A percentile compares a stretch with the other conserved stretches of the same genome.
These are phyloP conservation scores for Theocolax elegans DNA, from an alignment of 1,140 invertebrate species.

Conservation along the genomic window DNA sequence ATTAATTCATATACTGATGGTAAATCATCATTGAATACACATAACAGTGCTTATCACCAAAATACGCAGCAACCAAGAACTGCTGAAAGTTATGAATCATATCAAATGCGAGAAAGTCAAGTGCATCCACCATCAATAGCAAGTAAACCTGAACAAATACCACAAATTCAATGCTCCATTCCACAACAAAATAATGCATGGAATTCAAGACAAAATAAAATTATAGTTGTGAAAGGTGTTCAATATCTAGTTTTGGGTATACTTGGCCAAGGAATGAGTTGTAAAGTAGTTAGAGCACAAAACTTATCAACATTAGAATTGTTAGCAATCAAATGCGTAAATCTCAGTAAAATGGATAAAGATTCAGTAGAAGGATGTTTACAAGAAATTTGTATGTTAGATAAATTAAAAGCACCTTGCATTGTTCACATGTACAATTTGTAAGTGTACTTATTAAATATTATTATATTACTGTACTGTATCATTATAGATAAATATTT, in stretches of 20 bases:
- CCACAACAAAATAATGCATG: constrained; percentile 26
- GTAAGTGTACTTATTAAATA: constrained; percentile 71
- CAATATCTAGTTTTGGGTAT: constrained; percentile 58
- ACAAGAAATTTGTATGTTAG: constrained; percentile 91
- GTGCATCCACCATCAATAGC: neutral
- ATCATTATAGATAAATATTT: constrained; percentile 40
- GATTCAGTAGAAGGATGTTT: constrained; percentile 81
- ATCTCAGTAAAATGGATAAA: constrained; percentile 71
- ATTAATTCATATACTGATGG: neutral
- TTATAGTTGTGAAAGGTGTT: constrained; percentile 52
- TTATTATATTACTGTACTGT: constrained; percentile 18
- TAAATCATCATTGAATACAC: constrained; percentile 8
- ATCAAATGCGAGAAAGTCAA: constrained; percentile 16
- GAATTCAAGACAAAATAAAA: constrained; percentile 35
- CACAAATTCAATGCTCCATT: constrained; percentile 42
- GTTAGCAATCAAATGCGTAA: constrained; percentile 72
- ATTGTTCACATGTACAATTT: constrained; percentile 90
- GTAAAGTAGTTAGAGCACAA: constrained; percentile 69
- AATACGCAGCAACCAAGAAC: constrained; percentile 9
- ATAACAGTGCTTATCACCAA: constrained; percentile 22
- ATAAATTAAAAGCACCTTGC: constrained; percentile 83
- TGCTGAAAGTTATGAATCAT: constrained; percentile 28
- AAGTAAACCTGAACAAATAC: constrained; percentile 9
- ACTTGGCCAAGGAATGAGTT: constrained; percentile 73
- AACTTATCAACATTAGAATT: constrained; percentile 63